These are phyloP conservation scores for Elachura formosa DNA, from an alignment of 2,113 vertebrate genomes.

Conservation along the genomic window DNA sequence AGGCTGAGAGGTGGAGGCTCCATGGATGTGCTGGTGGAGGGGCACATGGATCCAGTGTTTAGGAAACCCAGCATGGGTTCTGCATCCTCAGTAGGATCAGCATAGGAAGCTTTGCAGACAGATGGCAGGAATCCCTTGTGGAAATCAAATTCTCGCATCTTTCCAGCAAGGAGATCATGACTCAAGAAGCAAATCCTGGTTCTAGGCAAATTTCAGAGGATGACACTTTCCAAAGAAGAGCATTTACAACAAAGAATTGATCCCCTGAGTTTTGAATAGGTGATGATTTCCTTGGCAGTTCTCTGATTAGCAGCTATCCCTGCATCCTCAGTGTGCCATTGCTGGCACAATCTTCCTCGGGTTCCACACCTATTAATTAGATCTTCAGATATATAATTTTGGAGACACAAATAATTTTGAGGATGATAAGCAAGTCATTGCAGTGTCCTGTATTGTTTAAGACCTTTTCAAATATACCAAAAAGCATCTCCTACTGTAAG, in stretches of 20 bases:
- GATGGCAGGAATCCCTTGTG: neutral
- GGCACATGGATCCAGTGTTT: rapidly evolving
- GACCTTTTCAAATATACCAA: neutral
- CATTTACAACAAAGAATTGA: neutral
- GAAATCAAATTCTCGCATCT: neutral
- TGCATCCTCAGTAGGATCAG: neutral
- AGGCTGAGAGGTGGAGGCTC: neutral
- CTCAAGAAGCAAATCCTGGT: neutral
- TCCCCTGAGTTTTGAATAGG: neutral
- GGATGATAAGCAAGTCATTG: neutral
- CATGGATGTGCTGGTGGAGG: neutral
- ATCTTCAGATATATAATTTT: neutral
- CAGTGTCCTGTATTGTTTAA: neutral
- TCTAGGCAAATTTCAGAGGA: neutral
- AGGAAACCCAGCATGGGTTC: neutral
- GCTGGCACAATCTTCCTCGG: neutral
- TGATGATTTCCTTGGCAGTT: neutral
- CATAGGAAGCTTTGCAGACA: neutral
- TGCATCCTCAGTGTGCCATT: neutral
- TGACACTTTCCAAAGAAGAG: neutral
- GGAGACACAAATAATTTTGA: neutral
- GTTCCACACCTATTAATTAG: neutral
- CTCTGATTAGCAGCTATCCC: neutral
- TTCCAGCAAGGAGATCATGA: neutral
- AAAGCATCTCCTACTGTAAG: neutral